A percentile compares a stretch with the other conserved stretches of the same genome.
Evolutionary conservation across 2,797 vertebrate genomes (phyloP).

Genomic region (Chiloscyllium punctatum): DNA sequence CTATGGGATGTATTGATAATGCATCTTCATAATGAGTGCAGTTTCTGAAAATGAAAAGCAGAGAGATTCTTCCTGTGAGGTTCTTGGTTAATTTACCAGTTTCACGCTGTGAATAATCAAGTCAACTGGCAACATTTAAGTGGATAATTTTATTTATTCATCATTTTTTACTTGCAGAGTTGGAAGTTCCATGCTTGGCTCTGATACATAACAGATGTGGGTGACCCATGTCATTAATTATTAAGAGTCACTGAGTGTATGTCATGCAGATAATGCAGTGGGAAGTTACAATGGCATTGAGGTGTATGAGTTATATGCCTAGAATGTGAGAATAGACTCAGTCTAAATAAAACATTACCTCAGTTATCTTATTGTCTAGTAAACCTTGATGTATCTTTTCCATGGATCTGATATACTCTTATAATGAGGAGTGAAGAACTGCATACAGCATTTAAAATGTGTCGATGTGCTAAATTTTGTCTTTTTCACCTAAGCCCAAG

Average conservation of each 20-base stretch:
- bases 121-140: background rate
- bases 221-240: background rate
- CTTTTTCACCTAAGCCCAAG: too few relatives aligned
- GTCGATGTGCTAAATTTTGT: too few relatives aligned
- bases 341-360: background rate
- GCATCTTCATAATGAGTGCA: background rate
- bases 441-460: background rate
- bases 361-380: background rate
- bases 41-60: background rate
- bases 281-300: background rate
- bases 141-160: background rate
- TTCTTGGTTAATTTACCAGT: background rate
- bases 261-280: background rate
- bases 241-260: background rate
- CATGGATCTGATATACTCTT: background rate
- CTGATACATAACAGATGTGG: background rate
- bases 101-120: background rate
- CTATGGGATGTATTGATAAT: background rate
- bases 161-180: background rate
- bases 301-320: background rate
- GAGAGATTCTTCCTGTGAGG: background rate
- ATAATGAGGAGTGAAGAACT: background rate
- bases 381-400: background rate
- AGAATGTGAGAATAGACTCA: background rate
- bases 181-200: background rate